These are phyloP conservation scores for Aphelinus atriplicis DNA, from an alignment of 1,140 invertebrate species.

Conservation along the genomic window DNA sequence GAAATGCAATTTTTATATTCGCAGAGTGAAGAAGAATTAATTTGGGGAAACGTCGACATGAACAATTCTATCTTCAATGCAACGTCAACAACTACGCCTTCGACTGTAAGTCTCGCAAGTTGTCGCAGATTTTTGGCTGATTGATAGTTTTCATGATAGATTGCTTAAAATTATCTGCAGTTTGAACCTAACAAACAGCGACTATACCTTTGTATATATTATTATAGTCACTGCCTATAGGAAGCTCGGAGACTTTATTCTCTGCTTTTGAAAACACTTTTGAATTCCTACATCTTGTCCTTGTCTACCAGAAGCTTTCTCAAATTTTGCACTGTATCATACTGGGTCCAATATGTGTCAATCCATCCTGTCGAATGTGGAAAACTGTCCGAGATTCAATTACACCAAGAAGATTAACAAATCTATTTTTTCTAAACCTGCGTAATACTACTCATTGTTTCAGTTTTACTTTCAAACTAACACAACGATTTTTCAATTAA, in stretches of 20 bases:
- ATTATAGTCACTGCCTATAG: conserved; percentile 25
- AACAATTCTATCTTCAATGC: conserved; percentile 31
- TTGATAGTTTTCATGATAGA: background rate
- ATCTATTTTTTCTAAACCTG: no score
- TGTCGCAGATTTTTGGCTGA: conserved; percentile 5
- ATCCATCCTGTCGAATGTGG: conserved; percentile 2
- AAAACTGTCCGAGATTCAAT: background rate
- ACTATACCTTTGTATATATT: conserved; percentile 16
- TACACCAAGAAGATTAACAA: conserved; percentile 12
- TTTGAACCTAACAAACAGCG: background rate
- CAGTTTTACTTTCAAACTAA: no score
- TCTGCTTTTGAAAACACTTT: conserved; percentile 27
- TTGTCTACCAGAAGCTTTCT: conserved; percentile 28
- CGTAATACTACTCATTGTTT: no score
- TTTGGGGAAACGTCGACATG: conserved; percentile 17
- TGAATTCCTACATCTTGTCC: conserved; percentile 16
- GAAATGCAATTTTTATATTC: background rate
- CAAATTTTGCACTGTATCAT: background rate
- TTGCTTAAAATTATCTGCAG: no score
- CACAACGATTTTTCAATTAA: no score
- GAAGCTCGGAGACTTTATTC: conserved; percentile 9
- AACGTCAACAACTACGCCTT: background rate
- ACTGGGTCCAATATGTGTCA: background rate
- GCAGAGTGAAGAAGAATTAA: conserved; percentile 28
- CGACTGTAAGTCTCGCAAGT: conserved; percentile 21